Evolutionary conservation across 2,888 invertebrate genomes (phyloP).

Genomic region (Caenorhabditis japonica): DNA sequence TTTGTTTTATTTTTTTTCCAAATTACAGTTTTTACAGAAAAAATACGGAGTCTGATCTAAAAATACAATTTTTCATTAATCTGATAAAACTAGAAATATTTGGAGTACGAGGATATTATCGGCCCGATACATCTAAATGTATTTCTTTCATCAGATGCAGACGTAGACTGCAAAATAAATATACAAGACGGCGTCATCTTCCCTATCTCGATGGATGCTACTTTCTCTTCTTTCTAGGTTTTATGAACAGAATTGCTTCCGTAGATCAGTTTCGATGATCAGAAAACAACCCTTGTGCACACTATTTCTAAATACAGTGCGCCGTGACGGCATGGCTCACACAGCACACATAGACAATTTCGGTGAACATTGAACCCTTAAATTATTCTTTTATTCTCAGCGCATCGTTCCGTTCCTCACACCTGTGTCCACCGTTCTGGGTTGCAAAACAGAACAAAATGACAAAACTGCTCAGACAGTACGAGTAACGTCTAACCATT

Average conservation of each 20-base stretch:
- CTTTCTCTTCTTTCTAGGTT: slow-evolving; percentile 1
- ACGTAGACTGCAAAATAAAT: neutral
- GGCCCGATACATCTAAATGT: neutral
- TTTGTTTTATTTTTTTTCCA: no score
- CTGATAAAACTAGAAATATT: neutral
- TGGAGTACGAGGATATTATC: neutral
- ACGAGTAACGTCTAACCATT: slow-evolving; percentile 59
- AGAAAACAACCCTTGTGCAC: slow-evolving; percentile 36
- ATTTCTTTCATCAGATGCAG: neutral
- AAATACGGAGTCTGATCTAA: no score
- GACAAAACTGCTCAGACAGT: slow-evolving; percentile 58
- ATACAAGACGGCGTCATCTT: neutral
- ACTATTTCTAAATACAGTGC: slow-evolving; percentile 25
- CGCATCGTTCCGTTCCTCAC: slow-evolving; percentile 4
- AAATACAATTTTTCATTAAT: neutral
- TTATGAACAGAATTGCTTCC: slow-evolving; percentile 1
- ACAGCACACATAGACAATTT: no score
- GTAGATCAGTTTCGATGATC: slow-evolving; percentile 41
- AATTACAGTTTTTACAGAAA: no score
- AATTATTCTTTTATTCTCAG: slow-evolving; percentile 12
- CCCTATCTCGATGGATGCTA: neutral
- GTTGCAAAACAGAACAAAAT: slow-evolving; percentile 22
- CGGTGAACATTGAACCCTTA: slow-evolving; percentile 37
- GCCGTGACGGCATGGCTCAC: slow-evolving; percentile 5
- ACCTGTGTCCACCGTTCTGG: neutral